phyloP scores from a whole-genome alignment of 2,888 invertebrate species.

The Drosophila parthenogenetica region DNA sequence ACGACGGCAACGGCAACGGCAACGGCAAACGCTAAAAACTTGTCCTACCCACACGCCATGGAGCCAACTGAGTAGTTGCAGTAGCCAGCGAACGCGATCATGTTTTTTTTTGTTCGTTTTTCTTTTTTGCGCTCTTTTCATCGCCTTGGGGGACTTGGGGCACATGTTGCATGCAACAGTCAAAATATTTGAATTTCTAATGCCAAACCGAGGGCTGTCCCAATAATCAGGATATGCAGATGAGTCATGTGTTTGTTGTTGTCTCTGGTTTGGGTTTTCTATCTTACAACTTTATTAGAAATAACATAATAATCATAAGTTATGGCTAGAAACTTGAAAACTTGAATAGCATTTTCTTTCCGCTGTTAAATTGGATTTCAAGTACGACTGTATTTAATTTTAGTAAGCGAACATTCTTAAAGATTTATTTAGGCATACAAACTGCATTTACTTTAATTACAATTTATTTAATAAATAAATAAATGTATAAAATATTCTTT shows the following conservation, averaged over 20 bases:
- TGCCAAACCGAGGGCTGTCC: slow-evolving; percentile 68
- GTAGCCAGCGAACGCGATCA: slow-evolving; percentile 65
- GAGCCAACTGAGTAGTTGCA: slow-evolving; percentile 49
- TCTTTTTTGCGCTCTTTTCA: slow-evolving; percentile 53
- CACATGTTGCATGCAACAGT: slow-evolving; percentile 70
- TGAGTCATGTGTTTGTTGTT: slow-evolving; percentile 56
- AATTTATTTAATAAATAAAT: not conserved
- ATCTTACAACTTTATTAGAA: slow-evolving; percentile 14
- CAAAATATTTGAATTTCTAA: slow-evolving; percentile 83
- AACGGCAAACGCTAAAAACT: slow-evolving; percentile 45
- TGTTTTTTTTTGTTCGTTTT: slow-evolving; percentile 22
- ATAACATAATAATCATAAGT: slow-evolving; percentile 4
- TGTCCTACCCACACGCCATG: slow-evolving; percentile 57
- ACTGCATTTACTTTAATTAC: not conserved
- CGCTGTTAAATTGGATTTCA: not conserved
- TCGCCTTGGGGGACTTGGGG: slow-evolving; percentile 65
- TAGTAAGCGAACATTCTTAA: too few relatives aligned
- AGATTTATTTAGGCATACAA: too few relatives aligned
- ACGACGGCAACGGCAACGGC: slow-evolving; percentile 24
- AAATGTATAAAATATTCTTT: too few relatives aligned
- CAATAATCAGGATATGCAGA: slow-evolving; percentile 44
- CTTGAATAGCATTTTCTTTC: not conserved
- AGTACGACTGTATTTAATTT: not conserved
- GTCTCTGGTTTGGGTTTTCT: too few relatives aligned
- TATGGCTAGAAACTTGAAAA: not conserved